phyloP scores from a whole-genome alignment of 2,797 vertebrate genomes.

The Anguilla obscura region DNA sequence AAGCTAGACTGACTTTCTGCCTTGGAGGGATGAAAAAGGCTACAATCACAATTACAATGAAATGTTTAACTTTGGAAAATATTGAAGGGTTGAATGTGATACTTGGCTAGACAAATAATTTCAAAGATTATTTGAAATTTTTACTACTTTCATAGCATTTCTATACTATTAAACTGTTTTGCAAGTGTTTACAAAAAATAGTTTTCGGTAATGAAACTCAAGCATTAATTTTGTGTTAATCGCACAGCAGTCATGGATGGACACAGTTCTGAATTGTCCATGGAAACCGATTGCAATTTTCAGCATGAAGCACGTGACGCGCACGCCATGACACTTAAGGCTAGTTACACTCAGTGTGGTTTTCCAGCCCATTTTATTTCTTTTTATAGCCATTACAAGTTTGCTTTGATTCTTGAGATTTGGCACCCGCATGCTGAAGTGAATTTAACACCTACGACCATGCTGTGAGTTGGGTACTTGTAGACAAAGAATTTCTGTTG shows the following conservation, averaged over 20 bases:
- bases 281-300: background rate
- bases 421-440: background rate
- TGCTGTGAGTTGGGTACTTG: background rate
- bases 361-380: background rate
- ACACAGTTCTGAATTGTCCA: background rate
- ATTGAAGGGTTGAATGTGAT: background rate
- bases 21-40: background rate
- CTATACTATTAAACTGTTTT: background rate
- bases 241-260: background rate
- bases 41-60: background rate
- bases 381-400: constrained; percentile 10
- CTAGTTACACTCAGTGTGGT: background rate
- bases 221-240: background rate
- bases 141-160: too few species aligned
- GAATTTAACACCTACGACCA: background rate
- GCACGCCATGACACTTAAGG: background rate
- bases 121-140: too few species aligned
- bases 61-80: background rate
- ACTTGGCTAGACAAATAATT: too few species aligned
- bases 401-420: background rate
- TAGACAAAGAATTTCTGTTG: background rate
- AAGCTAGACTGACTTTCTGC: background rate
- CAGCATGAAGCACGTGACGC: background rate
- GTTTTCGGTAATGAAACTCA: background rate
- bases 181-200: background rate